A percentile compares a stretch with the other conserved stretches of the same genome.
Conservation (phyloP, 2,888 invertebrate species). For the Phanerotoma sp. region DNA sequence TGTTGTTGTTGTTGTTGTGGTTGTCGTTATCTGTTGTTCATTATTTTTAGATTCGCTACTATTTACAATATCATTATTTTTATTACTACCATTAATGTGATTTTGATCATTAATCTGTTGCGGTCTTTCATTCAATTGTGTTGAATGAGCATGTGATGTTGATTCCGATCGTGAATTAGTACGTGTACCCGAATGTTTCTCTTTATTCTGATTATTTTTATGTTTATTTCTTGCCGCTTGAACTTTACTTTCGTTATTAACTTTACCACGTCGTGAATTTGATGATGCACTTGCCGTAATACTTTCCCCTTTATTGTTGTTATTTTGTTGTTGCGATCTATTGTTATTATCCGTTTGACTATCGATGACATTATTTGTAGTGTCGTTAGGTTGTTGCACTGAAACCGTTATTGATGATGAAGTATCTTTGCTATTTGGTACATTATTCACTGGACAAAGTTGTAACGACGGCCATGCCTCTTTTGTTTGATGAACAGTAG, state of each 20-base stretch:
- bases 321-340: slow-evolving; percentile 39
- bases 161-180: slow-evolving; percentile 56
- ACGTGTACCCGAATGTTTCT: slow-evolving; percentile 48
- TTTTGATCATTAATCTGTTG: slow-evolving; percentile 16
- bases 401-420: slow-evolving; percentile 25
- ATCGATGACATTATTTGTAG: slow-evolving; percentile 28
- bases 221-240: slow-evolving; percentile 62
- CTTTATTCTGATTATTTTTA: slow-evolving; percentile 58
- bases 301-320: slow-evolving; percentile 59
- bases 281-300: slow-evolving; percentile 38
- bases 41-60: slow-evolving; percentile 36
- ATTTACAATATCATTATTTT: slow-evolving; percentile 12
- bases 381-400: slow-evolving; percentile 24
- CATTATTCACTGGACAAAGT: slow-evolving; percentile 54
- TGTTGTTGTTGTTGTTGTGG: slow-evolving; percentile 7
- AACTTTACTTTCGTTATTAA: slow-evolving; percentile 56
- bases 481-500: slow-evolving; percentile 58
- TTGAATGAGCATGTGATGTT: slow-evolving; percentile 25
- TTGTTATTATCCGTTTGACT: slow-evolving; percentile 23
- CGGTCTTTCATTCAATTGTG: slow-evolving; percentile 4
- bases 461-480: slow-evolving; percentile 72
- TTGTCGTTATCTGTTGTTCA: slow-evolving; percentile 14
- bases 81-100: too few species aligned
- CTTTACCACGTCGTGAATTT: slow-evolving; percentile 52
- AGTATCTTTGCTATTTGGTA: slow-evolving; percentile 18